phyloP scores from a whole-genome alignment of 2,888 invertebrate species.

The Eristalinus sepulchralis region DNA sequence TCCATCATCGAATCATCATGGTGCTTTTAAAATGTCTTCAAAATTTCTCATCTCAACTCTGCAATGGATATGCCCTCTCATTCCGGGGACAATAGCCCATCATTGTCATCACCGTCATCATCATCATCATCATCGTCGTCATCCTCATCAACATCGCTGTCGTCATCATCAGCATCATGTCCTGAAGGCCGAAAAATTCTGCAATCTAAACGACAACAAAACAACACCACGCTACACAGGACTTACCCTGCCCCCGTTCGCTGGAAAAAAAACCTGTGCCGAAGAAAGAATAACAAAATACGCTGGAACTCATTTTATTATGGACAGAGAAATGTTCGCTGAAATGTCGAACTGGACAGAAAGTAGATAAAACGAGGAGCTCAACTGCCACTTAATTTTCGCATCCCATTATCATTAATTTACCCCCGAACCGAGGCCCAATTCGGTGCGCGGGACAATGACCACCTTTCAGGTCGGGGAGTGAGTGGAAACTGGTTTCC shows the following conservation, averaged over 20 bases:
- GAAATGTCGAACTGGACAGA: conserved; percentile 69
- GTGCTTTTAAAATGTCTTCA: conserved; percentile 56
- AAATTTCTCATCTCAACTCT: conserved; percentile 40
- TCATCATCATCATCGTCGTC: conserved; percentile 48
- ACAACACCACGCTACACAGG: neutral
- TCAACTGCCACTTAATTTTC: conserved; percentile 72
- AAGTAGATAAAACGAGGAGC: conserved; percentile 70
- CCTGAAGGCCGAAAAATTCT: conserved; percentile 28
- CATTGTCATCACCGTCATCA: conserved; percentile 44
- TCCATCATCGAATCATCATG: conserved; percentile 63
- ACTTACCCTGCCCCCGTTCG: neutral
- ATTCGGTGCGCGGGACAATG: neutral
- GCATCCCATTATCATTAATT: conserved; percentile 72
- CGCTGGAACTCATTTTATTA: conserved; percentile 59
- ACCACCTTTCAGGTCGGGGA: conserved; percentile 18
- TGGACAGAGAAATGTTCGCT: conserved; percentile 57
- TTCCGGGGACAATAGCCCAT: conserved; percentile 47
- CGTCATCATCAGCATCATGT: conserved; percentile 38
- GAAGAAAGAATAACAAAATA: neutral
- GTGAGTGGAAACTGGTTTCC: conserved; percentile 1
- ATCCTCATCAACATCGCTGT: conserved; percentile 41
- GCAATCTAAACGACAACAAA: conserved; percentile 3
- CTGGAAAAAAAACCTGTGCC: neutral
- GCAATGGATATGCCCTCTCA: conserved; percentile 52
- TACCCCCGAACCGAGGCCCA: conserved; percentile 21